These are phyloP conservation scores for Rutilus rutilus DNA, from an alignment of 2,113 vertebrate species.

Conservation along the genomic window DNA sequence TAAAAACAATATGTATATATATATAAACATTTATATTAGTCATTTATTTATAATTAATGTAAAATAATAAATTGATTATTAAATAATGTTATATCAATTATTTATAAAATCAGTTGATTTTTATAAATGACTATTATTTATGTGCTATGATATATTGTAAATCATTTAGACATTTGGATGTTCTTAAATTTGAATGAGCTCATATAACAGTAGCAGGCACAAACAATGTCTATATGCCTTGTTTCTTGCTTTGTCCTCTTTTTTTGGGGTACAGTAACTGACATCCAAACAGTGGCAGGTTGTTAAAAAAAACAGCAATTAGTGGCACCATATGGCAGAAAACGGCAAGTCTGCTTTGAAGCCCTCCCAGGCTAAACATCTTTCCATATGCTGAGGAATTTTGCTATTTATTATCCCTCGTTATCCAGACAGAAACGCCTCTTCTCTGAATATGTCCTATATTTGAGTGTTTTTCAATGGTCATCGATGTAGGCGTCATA, in stretches of 20 bases:
- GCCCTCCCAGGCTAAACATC: constrained; percentile 73
- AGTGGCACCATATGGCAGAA: constrained; percentile 79
- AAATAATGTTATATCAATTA: background rate
- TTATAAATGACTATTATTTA: background rate
- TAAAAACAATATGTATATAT: too few species aligned
- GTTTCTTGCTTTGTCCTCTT: constrained; percentile 51
- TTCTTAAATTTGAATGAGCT: background rate
- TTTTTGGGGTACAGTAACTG: constrained; percentile 63
- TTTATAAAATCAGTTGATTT: background rate
- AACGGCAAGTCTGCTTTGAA: constrained; percentile 71
- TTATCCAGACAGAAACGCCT: constrained; percentile 65
- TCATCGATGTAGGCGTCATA: constrained; percentile 50
- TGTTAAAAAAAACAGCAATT: constrained; percentile 74
- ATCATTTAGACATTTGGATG: background rate
- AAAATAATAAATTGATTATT: background rate
- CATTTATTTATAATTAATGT: background rate
- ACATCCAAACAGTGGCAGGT: constrained; percentile 53
- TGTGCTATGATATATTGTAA: background rate
- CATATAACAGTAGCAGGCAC: background rate
- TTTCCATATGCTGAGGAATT: constrained; percentile 78
- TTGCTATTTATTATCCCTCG: constrained; percentile 68
- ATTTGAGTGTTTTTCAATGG: constrained; percentile 58
- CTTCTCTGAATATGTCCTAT: constrained; percentile 56
- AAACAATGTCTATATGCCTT: background rate
- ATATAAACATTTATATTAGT: too few species aligned